Base-by-base conservation (phyloP, 2,888 invertebrate species). In the Microplitis manilae region DNA sequence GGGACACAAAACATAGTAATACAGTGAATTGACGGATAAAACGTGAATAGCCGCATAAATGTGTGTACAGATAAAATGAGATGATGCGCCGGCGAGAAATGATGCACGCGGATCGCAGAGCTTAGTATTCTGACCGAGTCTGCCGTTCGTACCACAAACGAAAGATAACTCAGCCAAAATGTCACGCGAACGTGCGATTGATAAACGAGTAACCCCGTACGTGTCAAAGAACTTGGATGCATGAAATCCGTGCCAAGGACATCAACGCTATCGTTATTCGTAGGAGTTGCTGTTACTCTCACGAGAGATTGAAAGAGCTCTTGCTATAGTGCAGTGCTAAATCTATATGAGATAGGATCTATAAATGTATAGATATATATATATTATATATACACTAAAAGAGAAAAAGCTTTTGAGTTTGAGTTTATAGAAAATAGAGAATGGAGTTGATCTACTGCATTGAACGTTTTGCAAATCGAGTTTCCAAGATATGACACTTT, bases 141-240 rank as follows among this genome's bases (percentile, higher is more conserved):
- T 41, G 68, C 64, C 73, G 69, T 73, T 73, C 69, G 64, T 73
- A 73, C 73, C 64, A 73, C 73, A 77, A 77, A 73, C 69, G 73
- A 77, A 77, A 77, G 73, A 73, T 73, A 77, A 77, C 69, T 77
- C 69, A 73, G 73, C 77, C 73, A 73, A 77, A 73, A 77, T 77
- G 73, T 77, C 69, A 73, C 77, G 69, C 39, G 59, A 77, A 77
- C 77, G 77, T 77, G 77, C 73, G 73, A 73, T 77, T 77, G 77
- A 77, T 77, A 77, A 77, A 77, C 69, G 73, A 77, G 77, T 77
- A 77, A 77, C 69, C 69, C 69, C 39, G 73, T 76, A 76, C 76
- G 76, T 76, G 76, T 76, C 76, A 67, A 76, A 76, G 71, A 76
- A 76, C 67, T 76, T 76, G 76, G 76, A 67, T 72, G 50, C 50